phyloP scores from a whole-genome alignment of 2,797 vertebrate species.

The Phalanger gymnotis region DNA sequence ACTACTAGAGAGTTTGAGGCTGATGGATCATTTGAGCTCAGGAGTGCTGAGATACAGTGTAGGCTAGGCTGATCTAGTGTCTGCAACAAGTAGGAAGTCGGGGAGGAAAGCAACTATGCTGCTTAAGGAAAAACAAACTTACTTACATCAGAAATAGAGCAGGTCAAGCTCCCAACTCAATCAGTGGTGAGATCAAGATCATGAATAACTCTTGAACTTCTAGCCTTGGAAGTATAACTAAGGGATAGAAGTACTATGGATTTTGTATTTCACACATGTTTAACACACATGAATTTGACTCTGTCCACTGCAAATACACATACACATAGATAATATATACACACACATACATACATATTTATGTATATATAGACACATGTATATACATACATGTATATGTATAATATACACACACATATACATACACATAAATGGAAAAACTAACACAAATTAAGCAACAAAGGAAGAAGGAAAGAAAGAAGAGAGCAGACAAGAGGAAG shows the following conservation, averaged over 20 bases:
- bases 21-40: neutral
- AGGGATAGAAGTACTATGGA: neutral
- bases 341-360: neutral
- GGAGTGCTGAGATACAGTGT: neutral
- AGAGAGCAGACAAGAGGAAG: too few relatives aligned
- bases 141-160: neutral
- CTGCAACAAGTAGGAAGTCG: neutral
- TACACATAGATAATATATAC: neutral
- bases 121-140: neutral
- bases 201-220: neutral
- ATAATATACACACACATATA: too few relatives aligned
- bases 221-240: neutral
- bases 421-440: neutral
- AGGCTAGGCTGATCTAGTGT: neutral
- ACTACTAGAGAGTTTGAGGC: neutral
- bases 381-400: too few relatives aligned
- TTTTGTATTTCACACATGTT: neutral
- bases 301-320: neutral
- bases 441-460: neutral
- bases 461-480: neutral
- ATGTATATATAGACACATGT: neutral
- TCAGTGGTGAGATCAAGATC: neutral
- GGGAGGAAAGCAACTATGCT: neutral
- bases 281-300: neutral
- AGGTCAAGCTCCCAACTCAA: neutral